Evolutionary conservation across 2,797 vertebrate species (phyloP).

Genomic region (Jordanella pulchra): DNA sequence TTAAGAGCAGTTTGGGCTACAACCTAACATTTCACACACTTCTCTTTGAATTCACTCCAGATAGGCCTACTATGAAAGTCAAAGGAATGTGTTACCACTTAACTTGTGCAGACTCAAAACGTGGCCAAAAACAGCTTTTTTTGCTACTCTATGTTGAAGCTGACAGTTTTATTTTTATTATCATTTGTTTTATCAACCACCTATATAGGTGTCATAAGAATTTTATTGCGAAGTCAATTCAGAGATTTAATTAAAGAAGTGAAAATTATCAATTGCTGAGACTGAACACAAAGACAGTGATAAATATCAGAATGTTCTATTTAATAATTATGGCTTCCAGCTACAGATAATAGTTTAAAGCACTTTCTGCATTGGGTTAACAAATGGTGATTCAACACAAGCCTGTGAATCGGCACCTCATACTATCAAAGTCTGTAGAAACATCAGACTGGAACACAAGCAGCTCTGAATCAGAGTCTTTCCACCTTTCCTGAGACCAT

Average conservation of each 20-base stretch:
- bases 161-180: constrained; percentile 33
- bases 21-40: constrained; percentile 26
- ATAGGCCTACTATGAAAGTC: constrained; percentile 36
- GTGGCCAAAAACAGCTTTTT: constrained; percentile 31
- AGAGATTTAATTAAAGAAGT: not conserved
- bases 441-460: not conserved
- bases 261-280: not conserved
- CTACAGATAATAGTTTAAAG: no score
- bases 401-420: no score
- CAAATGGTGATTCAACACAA: no score
- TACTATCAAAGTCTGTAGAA: not conserved
- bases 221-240: not conserved
- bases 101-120: constrained; percentile 25
- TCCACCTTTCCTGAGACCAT: not conserved
- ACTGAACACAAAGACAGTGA: no score
- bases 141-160: constrained; percentile 40
- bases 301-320: not conserved
- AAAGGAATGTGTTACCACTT: constrained; percentile 49
- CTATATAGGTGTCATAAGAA: not conserved
- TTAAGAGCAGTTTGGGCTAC: constrained; percentile 22
- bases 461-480: not conserved
- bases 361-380: no score
- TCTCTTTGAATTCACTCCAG: constrained; percentile 35
- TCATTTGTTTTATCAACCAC: constrained; percentile 24
- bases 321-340: no score